Evolutionary conservation across 1,140 invertebrate genomes (phyloP).

Genomic region (Drosophila lini): DNA sequence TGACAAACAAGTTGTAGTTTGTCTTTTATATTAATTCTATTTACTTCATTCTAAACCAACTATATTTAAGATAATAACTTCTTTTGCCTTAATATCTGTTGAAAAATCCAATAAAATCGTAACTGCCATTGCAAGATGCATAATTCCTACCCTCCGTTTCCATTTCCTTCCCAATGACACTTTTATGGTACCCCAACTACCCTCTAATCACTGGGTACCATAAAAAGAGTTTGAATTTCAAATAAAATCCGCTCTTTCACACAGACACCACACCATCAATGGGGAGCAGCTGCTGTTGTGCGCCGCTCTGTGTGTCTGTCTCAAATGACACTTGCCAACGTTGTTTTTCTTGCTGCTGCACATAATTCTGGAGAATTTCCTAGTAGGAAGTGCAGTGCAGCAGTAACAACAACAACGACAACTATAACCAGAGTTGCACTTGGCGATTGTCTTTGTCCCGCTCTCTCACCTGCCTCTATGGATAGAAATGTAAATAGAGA

Average conservation of each 20-base stretch:
- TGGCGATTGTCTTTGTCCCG: constrained; percentile 61
- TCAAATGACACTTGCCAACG: constrained; percentile 78
- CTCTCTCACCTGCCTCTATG: constrained; percentile 45
- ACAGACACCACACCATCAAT: constrained; percentile 15
- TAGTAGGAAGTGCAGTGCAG: constrained; percentile 74
- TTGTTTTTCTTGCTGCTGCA: constrained; percentile 45
- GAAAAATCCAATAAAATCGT: neutral
- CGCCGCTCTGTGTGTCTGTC: constrained; percentile 49
- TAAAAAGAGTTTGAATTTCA: constrained; percentile 55
- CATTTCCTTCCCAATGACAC: constrained; percentile 1
- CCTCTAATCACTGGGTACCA: constrained; percentile 31
- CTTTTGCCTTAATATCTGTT: neutral
- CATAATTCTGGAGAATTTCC: constrained; percentile 75
- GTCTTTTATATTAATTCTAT: neutral
- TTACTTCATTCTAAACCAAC: neutral
- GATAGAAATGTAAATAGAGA: neutral
- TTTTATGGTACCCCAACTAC: constrained; percentile 22
- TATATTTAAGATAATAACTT: neutral
- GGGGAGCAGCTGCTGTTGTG: constrained; percentile 44
- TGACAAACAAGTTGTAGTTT: no score
- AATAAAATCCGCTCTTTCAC: constrained; percentile 38
- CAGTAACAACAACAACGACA: constrained; percentile 28
- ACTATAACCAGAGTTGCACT: constrained; percentile 52
- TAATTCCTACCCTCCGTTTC: constrained; percentile 1
- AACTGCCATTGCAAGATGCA: neutral